Evolutionary conservation across 2,113 vertebrate genomes (phyloP).

Genomic region (Dendropsophus ebraccatus): DNA sequence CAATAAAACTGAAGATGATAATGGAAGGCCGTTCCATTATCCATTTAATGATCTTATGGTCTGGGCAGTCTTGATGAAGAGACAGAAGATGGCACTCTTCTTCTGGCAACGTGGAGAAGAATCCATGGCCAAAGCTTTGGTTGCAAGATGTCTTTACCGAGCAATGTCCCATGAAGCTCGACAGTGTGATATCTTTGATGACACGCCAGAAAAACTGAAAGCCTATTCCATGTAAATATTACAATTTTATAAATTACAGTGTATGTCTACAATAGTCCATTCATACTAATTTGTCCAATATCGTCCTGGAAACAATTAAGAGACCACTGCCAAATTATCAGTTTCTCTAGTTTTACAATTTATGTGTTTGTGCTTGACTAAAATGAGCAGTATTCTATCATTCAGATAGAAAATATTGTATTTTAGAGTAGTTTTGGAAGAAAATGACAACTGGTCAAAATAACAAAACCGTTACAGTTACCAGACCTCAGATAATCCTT

Average conservation of each 20-base stretch:
- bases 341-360: too few relatives aligned
- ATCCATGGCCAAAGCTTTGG: slow-evolving; percentile 96
- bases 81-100: slow-evolving; percentile 96
- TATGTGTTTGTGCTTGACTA: too few relatives aligned
- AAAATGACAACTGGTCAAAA: too few relatives aligned
- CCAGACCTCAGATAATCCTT: too few relatives aligned
- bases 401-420: too few relatives aligned
- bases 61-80: slow-evolving; percentile 97
- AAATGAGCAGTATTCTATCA: too few relatives aligned
- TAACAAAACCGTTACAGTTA: too few relatives aligned
- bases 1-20: slow-evolving; percentile 94
- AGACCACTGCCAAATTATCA: too few relatives aligned
- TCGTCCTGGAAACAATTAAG: too few relatives aligned
- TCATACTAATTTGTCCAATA: too few relatives aligned
- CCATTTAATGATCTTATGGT: slow-evolving; percentile 96
- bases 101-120: slow-evolving; percentile 99
- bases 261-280: background rate
- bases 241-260: too few relatives aligned
- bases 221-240: slow-evolving; percentile 88
- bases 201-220: slow-evolving; percentile 94
- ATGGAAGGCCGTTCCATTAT: slow-evolving; percentile 90
- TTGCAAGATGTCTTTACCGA: slow-evolving; percentile 93
- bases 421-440: too few relatives aligned
- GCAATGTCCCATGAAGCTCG: slow-evolving; percentile 96
- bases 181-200: slow-evolving; percentile 95